Base-by-base conservation (phyloP, 2,888 invertebrate genomes). In the Brachyptera putata region DNA sequence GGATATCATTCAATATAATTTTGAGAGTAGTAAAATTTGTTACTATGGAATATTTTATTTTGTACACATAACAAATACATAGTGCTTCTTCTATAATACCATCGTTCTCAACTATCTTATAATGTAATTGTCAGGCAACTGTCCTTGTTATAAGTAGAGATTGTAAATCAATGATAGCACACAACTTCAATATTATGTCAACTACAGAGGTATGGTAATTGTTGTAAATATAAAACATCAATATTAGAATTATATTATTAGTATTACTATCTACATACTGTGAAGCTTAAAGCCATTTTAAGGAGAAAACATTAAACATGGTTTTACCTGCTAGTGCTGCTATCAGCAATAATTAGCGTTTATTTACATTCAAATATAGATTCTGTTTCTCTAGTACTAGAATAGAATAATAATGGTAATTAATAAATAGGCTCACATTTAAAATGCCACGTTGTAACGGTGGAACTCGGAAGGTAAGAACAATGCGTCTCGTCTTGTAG, bases 361-460 rank as follows among this genome's bases (percentile, higher is more conserved):
- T 59, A 63, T 63, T 53, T 63, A 60, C 63, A 63, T 37, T 60
- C 60, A 62, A 57, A 60, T 63, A 63, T 63, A 60, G 53, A 53
- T 49, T 46, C 30, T 59, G 59, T 56, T n/a, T 49, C 56, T 59
- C 41, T 60, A 60, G 57, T 58, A 30, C 53, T 58, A 56, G 46
- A 56, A 56, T 46, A 41, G 25, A 53, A 60, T 61, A 57, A 34
- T 34, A 53, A 53, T 61, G 56, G 36, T 56, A 62, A 58, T 60
- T 60, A 63, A 63, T 63, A 63, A 63, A 63, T 63, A 63, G 60
- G 48, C 57, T 60, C 57, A 60, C 63, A 63, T 57, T 60, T 57
- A 62, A 62, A 61, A 57, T 46, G 46, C 46, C 46, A 46, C 46
- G 11, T n/a, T n/a, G n/a, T 46, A 24, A 24, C 24, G 46, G 46